Conservation (phyloP, 1,140 invertebrate genomes). For the Oscheius sp. region DNA sequence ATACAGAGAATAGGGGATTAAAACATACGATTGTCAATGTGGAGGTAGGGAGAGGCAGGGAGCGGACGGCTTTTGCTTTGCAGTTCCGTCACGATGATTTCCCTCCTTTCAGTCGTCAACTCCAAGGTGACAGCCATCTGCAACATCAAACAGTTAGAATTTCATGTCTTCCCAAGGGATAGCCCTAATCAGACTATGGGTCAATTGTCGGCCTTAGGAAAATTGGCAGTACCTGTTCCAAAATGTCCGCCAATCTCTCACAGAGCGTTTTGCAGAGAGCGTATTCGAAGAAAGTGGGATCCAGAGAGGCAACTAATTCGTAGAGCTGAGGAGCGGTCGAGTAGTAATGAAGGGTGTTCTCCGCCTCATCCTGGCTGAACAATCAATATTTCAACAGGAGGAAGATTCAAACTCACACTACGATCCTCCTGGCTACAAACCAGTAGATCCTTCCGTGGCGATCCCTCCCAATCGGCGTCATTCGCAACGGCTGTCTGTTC, state of each 20-base stretch:
- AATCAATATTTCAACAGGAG: background rate
- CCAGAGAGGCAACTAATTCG: conserved; percentile 17
- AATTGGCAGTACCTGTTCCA: conserved; percentile 12
- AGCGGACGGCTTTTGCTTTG: background rate
- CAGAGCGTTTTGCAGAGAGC: conserved; percentile 3
- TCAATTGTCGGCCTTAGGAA: too few relatives aligned
- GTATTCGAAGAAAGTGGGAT: conserved; percentile 16
- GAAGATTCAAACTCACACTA: conserved; percentile 29
- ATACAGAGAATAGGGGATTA: too few relatives aligned
- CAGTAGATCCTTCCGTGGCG: conserved; percentile 37
- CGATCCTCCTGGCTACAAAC: conserved; percentile 33
- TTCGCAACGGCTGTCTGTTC: conserved; percentile 23
- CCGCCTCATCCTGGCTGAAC: conserved; percentile 26
- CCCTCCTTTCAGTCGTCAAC: conserved; percentile 16
- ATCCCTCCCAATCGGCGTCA: conserved; percentile 38
- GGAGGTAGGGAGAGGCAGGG: background rate
- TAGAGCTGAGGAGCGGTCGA: conserved; percentile 37
- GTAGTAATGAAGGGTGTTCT: conserved; percentile 27
- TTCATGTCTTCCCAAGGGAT: background rate
- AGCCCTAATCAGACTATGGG: too few relatives aligned
- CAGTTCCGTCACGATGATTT: background rate
- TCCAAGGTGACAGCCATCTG: conserved; percentile 33
- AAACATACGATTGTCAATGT: conserved; percentile 23
- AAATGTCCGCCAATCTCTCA: background rate
- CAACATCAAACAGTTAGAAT: conserved; percentile 10